Evolutionary conservation across 2,797 vertebrate genomes (phyloP).

Genomic region (Jordanella pulchra): DNA sequence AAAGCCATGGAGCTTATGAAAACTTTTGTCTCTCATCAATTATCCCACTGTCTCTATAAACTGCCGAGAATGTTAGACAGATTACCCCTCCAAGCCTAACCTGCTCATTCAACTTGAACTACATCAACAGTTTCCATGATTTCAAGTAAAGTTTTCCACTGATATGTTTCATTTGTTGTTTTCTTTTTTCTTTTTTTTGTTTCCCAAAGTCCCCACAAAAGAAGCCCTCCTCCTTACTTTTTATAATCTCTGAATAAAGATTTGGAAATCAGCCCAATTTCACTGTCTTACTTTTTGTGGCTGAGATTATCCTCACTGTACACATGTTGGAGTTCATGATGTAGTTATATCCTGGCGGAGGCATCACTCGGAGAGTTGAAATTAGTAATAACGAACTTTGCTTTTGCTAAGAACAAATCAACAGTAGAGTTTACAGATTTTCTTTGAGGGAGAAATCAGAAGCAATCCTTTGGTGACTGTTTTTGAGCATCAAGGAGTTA

Average conservation of each 20-base stretch:
- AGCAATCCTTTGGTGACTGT: constrained; percentile 32
- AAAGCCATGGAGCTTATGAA: constrained; percentile 65
- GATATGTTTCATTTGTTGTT: constrained; percentile 54
- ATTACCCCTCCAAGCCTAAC: constrained; percentile 62
- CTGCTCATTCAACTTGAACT: constrained; percentile 53
- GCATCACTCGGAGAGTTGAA: constrained; percentile 49
- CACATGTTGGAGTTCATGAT: constrained; percentile 47
- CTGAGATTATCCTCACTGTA: constrained; percentile 21
- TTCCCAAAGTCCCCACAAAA: constrained; percentile 32
- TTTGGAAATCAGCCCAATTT: constrained; percentile 21
- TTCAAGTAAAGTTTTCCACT: constrained; percentile 49
- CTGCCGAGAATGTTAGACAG: constrained; percentile 58
- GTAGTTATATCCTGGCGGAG: constrained; percentile 64
- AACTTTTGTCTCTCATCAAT: constrained; percentile 66
- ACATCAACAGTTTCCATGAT: constrained; percentile 49
- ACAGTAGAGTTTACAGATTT: constrained; percentile 25
- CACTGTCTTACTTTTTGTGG: constrained; percentile 19
- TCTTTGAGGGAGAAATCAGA: constrained; percentile 24
- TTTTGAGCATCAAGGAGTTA: not conserved
- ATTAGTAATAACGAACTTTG: constrained; percentile 43
- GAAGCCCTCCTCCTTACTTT: constrained; percentile 39
- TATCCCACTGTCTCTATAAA: constrained; percentile 48
- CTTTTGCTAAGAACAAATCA: constrained; percentile 35
- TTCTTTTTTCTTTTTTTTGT: constrained; percentile 11
- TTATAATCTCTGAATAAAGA: constrained; percentile 43